These are phyloP conservation scores for Xenops minutus DNA, from an alignment of 2,797 vertebrate species.

Conservation along the genomic window DNA sequence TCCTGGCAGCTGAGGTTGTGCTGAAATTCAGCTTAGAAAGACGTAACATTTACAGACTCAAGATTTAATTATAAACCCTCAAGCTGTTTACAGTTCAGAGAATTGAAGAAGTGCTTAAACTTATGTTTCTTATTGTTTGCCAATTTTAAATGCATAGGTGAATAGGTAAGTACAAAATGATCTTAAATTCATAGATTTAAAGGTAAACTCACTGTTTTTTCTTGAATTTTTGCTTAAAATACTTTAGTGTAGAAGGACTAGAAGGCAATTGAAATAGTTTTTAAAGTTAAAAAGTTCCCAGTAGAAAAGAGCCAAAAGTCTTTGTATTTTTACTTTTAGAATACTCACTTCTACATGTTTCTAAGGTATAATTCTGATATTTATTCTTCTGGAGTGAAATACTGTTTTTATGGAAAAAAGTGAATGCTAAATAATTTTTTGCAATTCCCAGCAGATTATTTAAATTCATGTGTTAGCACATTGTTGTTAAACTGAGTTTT, in stretches of 20 bases:
- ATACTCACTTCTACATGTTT: neutral
- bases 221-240: neutral
- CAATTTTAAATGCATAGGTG: neutral
- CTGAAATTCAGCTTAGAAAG: neutral
- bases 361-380: neutral
- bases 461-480: neutral
- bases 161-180: neutral
- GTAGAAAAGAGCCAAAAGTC: neutral
- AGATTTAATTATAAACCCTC: neutral
- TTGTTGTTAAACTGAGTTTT: neutral
- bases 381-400: neutral
- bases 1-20: neutral
- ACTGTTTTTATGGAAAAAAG: neutral
- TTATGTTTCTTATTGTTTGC: neutral
- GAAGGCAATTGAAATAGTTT: neutral
- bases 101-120: neutral
- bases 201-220: neutral
- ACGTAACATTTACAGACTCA: neutral
- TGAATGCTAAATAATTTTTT: neutral
- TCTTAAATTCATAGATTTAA: neutral
- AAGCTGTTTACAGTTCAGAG: neutral
- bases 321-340: neutral
- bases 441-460: neutral
- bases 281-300: neutral
- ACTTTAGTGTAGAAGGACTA: neutral